Evolutionary conservation across 2,113 vertebrate genomes (phyloP).

Genomic region (Apistogramma diplotaenia): DNA sequence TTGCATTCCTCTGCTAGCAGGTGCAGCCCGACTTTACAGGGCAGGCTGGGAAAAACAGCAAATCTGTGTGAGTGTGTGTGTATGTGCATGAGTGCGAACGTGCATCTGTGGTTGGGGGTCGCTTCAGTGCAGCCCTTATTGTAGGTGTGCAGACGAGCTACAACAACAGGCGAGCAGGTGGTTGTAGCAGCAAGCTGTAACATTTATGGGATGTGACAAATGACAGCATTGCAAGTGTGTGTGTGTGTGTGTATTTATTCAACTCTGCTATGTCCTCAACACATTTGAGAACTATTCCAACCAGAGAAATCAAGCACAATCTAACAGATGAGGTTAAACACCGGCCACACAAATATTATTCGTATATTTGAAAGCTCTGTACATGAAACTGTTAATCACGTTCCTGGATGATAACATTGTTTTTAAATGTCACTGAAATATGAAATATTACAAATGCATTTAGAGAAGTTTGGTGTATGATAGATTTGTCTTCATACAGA

Average conservation of each 20-base stretch:
- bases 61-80: constrained; percentile 1
- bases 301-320: too few relatives aligned
- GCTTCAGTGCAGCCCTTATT: neutral
- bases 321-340: too few relatives aligned
- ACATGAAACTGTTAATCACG: too few relatives aligned
- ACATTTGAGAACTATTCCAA: too few relatives aligned
- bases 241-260: neutral
- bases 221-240: neutral
- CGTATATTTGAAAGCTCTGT: too few relatives aligned
- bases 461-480: neutral
- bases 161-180: constrained; percentile 21
- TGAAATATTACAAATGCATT: too few relatives aligned
- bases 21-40: constrained; percentile 33
- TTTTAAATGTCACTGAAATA: too few relatives aligned
- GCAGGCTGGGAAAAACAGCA: constrained; percentile 22
- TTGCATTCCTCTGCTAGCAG: constrained; percentile 45
- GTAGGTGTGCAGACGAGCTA: constrained; percentile 1
- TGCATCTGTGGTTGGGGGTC: neutral
- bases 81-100: neutral
- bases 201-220: constrained; percentile 10
- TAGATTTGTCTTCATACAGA: neutral
- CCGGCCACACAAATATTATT: too few relatives aligned
- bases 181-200: neutral
- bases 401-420: too few relatives aligned
- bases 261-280: neutral